Conservation (phyloP, 2,797 vertebrate species). For the Rhodeus uyekii region DNA sequence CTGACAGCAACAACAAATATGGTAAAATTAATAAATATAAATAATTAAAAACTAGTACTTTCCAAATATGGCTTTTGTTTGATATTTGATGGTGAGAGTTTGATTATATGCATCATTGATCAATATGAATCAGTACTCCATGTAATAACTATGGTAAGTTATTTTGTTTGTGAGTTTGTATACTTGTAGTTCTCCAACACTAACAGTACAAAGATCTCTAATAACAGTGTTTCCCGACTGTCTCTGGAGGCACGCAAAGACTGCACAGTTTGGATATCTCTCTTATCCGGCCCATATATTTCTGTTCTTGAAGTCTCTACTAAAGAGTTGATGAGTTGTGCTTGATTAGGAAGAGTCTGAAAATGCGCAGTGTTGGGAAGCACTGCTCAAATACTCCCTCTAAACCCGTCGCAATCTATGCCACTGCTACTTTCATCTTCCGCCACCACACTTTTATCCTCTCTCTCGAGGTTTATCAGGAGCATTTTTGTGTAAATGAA, state of each 20-base stretch:
- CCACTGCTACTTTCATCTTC: not conserved
- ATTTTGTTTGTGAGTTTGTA: conserved; percentile 12
- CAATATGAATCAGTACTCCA: not conserved
- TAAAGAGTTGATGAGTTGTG: not conserved
- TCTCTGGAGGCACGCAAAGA: no score
- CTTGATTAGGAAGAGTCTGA: not conserved
- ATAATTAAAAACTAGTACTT: not conserved
- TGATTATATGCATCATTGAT: not conserved
- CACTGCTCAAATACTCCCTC: not conserved
- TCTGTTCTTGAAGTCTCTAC: not conserved
- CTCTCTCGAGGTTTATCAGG: not conserved
- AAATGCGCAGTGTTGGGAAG: not conserved
- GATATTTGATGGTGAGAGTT: conserved; percentile 29
- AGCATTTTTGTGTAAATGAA: conserved; percentile 16
- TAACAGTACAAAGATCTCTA: not conserved
- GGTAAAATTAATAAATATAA: no score
- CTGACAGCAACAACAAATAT: no score
- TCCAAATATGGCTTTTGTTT: not conserved
- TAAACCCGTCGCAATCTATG: not conserved
- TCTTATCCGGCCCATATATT: not conserved
- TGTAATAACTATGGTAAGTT: not conserved
- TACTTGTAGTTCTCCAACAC: not conserved
- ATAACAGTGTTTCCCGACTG: not conserved
- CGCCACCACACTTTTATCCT: not conserved
- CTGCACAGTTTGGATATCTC: no score